Evolutionary conservation across 1,140 invertebrate genomes (phyloP).

Genomic region (Ptiloglossa arizonensis): DNA sequence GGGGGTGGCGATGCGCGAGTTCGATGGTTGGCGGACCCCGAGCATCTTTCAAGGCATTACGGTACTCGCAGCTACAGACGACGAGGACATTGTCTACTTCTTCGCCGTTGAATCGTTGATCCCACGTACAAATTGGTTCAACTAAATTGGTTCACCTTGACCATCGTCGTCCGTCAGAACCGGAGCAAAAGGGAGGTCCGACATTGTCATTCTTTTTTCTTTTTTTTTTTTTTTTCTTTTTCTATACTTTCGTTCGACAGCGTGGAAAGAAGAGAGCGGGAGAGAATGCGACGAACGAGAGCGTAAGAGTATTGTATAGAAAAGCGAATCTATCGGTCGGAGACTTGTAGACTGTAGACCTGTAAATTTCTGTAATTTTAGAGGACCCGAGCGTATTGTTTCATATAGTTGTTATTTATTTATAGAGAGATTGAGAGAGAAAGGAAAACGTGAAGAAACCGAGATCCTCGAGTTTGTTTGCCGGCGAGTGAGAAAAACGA

Average conservation of each 20-base stretch:
- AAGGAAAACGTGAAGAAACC: no score
- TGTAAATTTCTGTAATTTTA: slow-evolving; percentile 73
- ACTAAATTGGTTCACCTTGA: no score
- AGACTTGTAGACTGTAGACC: slow-evolving; percentile 52
- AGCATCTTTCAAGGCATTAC: neutral
- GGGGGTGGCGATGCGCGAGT: no score
- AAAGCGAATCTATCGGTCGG: slow-evolving; percentile 11
- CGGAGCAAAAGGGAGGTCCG: no score
- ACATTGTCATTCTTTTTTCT: neutral
- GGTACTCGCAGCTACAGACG: no score
- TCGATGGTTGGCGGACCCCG: no score
- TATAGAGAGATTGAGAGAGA: slow-evolving; percentile 43
- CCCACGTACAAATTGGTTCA: no score
- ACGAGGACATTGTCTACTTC: neutral
- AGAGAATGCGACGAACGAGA: slow-evolving; percentile 22
- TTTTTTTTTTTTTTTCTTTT: neutral
- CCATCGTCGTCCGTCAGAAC: no score
- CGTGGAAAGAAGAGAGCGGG: neutral
- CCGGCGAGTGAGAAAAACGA: neutral
- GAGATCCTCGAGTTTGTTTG: slow-evolving; percentile 26
- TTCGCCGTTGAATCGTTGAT: neutral
- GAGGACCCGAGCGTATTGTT: slow-evolving; percentile 60
- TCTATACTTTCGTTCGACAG: neutral
- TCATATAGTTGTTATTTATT: slow-evolving; percentile 74
- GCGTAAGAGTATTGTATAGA: neutral